phyloP scores from a whole-genome alignment of 2,888 invertebrate species.

The Stenolophus ochropezus region DNA sequence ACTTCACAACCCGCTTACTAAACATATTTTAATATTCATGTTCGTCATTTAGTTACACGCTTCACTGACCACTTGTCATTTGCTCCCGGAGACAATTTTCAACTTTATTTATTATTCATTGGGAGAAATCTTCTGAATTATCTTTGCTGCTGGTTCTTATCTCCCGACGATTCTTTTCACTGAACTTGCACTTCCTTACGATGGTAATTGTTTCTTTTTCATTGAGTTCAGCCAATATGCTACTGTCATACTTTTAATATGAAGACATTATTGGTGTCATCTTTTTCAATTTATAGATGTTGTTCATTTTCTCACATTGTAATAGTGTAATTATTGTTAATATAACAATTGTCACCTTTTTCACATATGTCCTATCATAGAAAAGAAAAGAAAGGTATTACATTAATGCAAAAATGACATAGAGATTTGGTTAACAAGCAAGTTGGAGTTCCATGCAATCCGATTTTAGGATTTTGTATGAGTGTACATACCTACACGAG shows the following conservation, averaged over 20 bases:
- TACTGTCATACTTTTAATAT: neutral
- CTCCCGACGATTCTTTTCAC: neutral
- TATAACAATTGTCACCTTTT: no score
- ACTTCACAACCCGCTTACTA: constrained; percentile 8
- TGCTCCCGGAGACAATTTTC: constrained; percentile 28
- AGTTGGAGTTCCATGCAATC: no score
- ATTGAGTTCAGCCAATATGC: neutral
- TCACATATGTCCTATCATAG: no score
- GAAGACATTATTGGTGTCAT: neutral
- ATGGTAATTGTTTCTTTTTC: neutral
- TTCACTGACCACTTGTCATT: constrained; percentile 24
- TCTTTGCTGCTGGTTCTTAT: constrained; percentile 30
- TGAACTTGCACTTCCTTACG: neutral
- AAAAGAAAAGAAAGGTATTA: no score
- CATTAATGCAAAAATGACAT: no score
- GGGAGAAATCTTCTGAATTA: constrained; percentile 10
- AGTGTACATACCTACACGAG: no score
- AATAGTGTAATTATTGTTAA: no score
- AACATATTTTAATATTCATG: constrained; percentile 52
- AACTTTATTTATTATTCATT: constrained; percentile 39
- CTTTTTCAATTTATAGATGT: no score
- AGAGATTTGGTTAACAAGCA: no score
- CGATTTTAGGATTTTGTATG: no score
- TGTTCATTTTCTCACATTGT: no score
- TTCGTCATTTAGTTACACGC: constrained; percentile 14